Base-by-base conservation (phyloP, 2,113 vertebrate genomes). In the Meleagris gallopavo region DNA sequence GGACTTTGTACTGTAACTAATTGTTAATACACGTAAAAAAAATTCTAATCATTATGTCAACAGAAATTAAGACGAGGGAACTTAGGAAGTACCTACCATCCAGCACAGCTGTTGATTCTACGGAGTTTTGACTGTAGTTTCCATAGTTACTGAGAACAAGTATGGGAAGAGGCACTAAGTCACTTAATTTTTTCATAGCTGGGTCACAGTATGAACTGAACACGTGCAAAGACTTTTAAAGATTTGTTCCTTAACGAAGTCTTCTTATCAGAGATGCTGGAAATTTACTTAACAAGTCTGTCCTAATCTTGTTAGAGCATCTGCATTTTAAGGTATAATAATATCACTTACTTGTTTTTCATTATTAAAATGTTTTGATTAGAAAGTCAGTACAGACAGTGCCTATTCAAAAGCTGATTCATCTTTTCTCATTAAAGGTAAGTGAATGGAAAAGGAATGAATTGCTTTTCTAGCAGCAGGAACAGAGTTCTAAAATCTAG, bases 401-500 rank as follows among this genome's bases (percentile, higher is more conserved):
- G 82, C 52, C 88, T 96, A 91, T 93, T 95, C 85, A 88, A 74
- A 89, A 93, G 94, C 96, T 97, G 97, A 97, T 91, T 96, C 96
- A 97, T 93, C 86, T 92, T 86, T 97, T 91, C 84, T 96, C 94
- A 96, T 96, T 95, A 95, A 88, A 92, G 88, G 96, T 87, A 93
- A 92, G 69, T 94, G 88, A 93, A 95, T 76, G 95, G 95, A 95
- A 86, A 94, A 78, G 30, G 93, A 92, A 92, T 93, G 87, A 82
- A 95, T 88, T 94, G 83, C 89, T 96, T 97, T 97, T 94, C 86
- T 88, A 95, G 91, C 96, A 97, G 97, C 96, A 97, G 96, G 86
- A 97, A 95, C 73, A 90, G 96, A 95, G 81, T 86, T 97, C 90
- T 95, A 90, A 97, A 97, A 98, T 97, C 96, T 98, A 97, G 98